Base-by-base conservation (phyloP, 2,888 invertebrate genomes). In the Amiota minor region DNA sequence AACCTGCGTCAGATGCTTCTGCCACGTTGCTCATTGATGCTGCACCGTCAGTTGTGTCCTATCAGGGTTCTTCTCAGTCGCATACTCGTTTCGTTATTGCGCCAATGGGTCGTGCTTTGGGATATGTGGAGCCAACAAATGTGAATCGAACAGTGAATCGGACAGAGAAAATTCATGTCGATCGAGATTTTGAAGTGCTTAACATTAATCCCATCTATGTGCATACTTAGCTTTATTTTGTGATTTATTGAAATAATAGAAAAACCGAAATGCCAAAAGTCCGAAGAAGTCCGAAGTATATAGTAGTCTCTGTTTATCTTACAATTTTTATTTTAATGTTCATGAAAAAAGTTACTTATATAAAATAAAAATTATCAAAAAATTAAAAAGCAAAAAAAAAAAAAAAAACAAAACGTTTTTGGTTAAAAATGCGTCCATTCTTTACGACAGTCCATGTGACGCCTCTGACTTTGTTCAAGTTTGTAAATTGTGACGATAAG, bases 11-110 rank as follows among this genome's bases (percentile, higher is more conserved):
- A 10, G 23, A 53, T 53, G 53, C 50, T n/a, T 20, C 11, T 20
- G 53, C 76, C 20, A 61, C 78, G 8, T 73, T 74, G 46, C 72
- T 88, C 50, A 86, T 88, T 47, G 88, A 87, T 47, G 77, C 86
- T 10, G 87, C 87, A 0, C 87, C 87, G 0, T 87, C 87, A 16
- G 86, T 87, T 20, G 87, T 87, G 73, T 80, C 87, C 49, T 88
- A 88, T 74, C 87, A 88, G 76, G 87, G 87, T n/a, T 87, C 88
- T 3, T 84, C 86, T 2, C 86, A 87, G 67, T 79, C 86, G 9
- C 85, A 85, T 72, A 86, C 88, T n/a, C 84, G 87, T 46, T 84
- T 88, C 45, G 88, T 88, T 1, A 85, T 88, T 9, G 86, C 87
- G 20, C 88, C 87, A n/a, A 88, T 88, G 81, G 87, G 87, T 10